Percentiles rank a stretch among this genome's conserved stretches.
Conservation (phyloP, 2,888 invertebrate species). For the Gandaritis pyraliata region DNA sequence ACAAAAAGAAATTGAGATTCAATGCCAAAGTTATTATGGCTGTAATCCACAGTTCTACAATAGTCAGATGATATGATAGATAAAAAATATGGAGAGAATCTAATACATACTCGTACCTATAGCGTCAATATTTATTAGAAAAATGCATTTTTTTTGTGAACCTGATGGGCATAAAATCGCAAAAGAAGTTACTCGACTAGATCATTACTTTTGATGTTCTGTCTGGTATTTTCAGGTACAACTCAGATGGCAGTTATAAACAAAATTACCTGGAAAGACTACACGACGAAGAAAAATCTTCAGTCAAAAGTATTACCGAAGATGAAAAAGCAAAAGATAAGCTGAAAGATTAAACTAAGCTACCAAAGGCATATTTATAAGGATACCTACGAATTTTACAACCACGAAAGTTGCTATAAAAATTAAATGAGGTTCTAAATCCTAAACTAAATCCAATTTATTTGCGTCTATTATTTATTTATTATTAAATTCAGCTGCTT, state of each 20-base stretch:
- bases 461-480: not conserved
- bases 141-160: too few species aligned
- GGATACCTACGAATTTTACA: not conserved
- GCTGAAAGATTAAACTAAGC: constrained; percentile 3
- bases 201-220: not conserved
- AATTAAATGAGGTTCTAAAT: constrained; percentile 4
- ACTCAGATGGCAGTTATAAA: constrained; percentile 86
- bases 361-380: constrained; percentile 4
- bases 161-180: too few species aligned
- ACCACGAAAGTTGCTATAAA: constrained; percentile 21
- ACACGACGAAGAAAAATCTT: constrained; percentile 35
- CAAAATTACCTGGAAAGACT: constrained; percentile 74
- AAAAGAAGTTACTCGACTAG: too few species aligned
- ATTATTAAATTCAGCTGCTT: too few species aligned
- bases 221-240: constrained; percentile 62
- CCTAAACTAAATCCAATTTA: not conserved
- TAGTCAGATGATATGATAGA: too few species aligned
- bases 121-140: too few species aligned
- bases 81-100: too few species aligned
- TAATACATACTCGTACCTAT: too few species aligned
- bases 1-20: too few species aligned
- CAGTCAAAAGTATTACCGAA: constrained; percentile 33
- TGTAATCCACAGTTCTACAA: too few species aligned
- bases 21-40: too few species aligned
- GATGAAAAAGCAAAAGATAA: constrained; percentile 29